Evolutionary conservation across 2,888 invertebrate species (phyloP).

Genomic region (Heterodera filipjevi): DNA sequence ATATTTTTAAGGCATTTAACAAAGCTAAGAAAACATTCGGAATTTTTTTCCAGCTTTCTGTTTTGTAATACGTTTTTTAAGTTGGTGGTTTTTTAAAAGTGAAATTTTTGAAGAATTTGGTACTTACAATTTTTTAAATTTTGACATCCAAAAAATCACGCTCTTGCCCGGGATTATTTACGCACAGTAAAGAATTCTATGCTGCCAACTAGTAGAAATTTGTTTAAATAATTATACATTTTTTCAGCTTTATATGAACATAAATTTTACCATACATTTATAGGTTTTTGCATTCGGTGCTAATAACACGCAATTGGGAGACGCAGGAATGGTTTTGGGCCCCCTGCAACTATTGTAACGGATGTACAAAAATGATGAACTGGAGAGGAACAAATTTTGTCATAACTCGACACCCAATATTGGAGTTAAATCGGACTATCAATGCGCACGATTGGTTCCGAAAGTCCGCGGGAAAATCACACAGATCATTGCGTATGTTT

Average conservation of each 20-base stretch:
- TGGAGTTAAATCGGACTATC: neutral
- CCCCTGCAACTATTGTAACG: neutral
- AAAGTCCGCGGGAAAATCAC: neutral
- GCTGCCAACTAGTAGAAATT: neutral
- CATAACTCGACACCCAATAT: neutral
- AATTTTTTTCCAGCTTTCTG: too few species aligned
- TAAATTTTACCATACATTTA: neutral
- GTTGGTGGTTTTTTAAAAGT: too few species aligned
- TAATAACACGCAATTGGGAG: neutral
- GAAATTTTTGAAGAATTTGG: too few species aligned
- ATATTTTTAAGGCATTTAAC: too few species aligned
- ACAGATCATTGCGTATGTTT: neutral
- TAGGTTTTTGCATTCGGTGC: neutral
- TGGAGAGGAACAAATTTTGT: slow-evolving; percentile 1
- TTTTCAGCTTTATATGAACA: neutral
- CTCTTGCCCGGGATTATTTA: too few species aligned
- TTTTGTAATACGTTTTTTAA: too few species aligned
- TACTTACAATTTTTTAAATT: too few species aligned
- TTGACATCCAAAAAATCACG: too few species aligned
- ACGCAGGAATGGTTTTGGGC: slow-evolving; percentile 3
- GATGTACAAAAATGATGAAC: neutral
- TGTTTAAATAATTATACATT: neutral
- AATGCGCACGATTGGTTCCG: neutral
- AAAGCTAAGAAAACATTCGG: too few species aligned
- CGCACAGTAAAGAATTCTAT: neutral